A percentile compares a stretch with the other conserved stretches of the same genome.
Conservation (phyloP, 2,888 invertebrate species). For the Idaea biselata region DNA sequence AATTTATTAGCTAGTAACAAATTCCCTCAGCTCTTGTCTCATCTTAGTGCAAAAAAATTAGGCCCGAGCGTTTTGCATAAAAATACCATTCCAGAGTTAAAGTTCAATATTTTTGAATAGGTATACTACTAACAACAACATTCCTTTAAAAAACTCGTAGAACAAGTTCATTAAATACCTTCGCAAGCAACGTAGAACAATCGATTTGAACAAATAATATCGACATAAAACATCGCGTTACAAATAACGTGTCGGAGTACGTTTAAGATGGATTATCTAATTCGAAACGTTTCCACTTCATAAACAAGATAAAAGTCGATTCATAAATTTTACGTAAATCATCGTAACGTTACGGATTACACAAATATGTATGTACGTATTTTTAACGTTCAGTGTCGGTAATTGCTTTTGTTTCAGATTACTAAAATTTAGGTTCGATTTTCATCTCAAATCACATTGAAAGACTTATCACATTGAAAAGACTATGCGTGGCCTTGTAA, state of each 20-base stretch:
- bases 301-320: neutral
- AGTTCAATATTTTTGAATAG: neutral
- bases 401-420: neutral
- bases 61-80: too few species aligned
- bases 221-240: neutral
- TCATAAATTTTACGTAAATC: neutral
- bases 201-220: neutral
- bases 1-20: too few species aligned
- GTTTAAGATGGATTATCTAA: neutral
- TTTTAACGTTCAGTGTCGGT: neutral
- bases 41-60: too few species aligned
- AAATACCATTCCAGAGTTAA: neutral
- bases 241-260: neutral
- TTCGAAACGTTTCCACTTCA: constrained; percentile 1
- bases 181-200: neutral
- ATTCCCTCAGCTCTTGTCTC: too few species aligned
- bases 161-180: neutral
- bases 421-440: too few species aligned
- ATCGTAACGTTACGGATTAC: neutral
- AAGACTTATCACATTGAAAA: too few species aligned
- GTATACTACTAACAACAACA: neutral
- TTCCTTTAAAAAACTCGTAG: neutral
- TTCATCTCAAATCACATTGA: too few species aligned
- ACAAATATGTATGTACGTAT: neutral
- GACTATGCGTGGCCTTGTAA: too few species aligned